Conservation (phyloP, 2,797 vertebrate genomes). For the Fratercula arctica region DNA sequence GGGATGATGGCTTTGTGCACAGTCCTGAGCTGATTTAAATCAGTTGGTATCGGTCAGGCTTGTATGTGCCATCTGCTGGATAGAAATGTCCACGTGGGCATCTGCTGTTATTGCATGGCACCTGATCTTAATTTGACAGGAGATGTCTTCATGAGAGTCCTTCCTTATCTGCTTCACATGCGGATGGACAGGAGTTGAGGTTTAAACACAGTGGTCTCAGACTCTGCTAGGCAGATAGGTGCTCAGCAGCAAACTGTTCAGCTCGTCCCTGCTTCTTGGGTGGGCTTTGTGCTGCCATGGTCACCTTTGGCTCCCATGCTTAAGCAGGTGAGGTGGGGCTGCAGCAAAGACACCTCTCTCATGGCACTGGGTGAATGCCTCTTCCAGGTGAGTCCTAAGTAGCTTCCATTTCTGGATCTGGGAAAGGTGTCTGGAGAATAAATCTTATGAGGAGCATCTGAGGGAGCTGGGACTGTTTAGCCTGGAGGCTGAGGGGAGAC, state of each 20-base stretch:
- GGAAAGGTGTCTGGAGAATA: background rate
- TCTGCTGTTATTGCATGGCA: background rate
- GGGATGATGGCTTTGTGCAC: background rate
- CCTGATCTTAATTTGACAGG: background rate
- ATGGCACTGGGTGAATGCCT: background rate
- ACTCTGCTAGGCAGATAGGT: background rate
- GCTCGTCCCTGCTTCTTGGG: background rate
- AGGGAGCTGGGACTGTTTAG: no score
- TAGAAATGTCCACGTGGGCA: background rate
- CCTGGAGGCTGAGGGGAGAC: no score
- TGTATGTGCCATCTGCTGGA: background rate
- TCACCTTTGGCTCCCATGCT: background rate
- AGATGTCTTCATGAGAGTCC: background rate
- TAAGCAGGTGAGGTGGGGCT: background rate
- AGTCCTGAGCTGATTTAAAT: background rate
- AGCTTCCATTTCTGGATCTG: background rate
- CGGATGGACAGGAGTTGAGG: background rate
- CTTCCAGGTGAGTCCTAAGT: background rate
- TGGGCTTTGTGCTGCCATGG: background rate
- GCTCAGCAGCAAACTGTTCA: background rate
- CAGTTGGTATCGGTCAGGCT: background rate
- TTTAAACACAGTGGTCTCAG: background rate
- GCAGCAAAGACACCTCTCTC: background rate
- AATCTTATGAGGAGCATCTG: no score
- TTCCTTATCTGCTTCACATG: background rate